phyloP scores from a whole-genome alignment of 2,888 invertebrate species.

The Sisyra terminalis region DNA sequence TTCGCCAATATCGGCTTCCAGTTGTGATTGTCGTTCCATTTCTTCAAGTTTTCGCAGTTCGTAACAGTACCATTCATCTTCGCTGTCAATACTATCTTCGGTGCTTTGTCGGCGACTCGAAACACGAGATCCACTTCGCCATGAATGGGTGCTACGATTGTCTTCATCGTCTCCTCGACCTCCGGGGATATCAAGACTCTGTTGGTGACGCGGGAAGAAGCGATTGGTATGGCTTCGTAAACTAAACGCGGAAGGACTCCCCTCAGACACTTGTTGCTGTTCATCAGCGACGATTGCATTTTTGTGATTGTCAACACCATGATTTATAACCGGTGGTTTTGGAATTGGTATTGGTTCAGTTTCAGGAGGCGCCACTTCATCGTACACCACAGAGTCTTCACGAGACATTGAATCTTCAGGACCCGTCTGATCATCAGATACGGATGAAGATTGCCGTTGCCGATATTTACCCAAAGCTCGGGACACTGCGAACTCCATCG shows the following conservation, averaged over 20 bases:
- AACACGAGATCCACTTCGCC: slow-evolving; percentile 69
- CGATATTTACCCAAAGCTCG: slow-evolving; percentile 66
- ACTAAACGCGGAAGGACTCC: slow-evolving; percentile 48
- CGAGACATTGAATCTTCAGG: slow-evolving; percentile 32
- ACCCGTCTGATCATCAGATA: slow-evolving; percentile 47
- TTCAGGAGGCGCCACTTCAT: slow-evolving; percentile 12
- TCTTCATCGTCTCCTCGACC: slow-evolving; percentile 61
- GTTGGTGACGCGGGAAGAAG: slow-evolving; percentile 51
- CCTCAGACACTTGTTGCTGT: slow-evolving; percentile 29
- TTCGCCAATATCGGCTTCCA: slow-evolving; percentile 44
- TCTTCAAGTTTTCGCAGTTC: slow-evolving; percentile 75
- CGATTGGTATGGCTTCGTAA: slow-evolving; percentile 38
- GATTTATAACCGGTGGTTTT: neutral
- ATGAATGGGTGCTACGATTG: slow-evolving; percentile 72
- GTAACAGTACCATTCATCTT: slow-evolving; percentile 88
- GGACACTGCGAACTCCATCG: slow-evolving; percentile 73
- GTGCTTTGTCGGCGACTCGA: slow-evolving; percentile 81
- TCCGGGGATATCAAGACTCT: slow-evolving; percentile 66
- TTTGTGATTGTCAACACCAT: slow-evolving; percentile 3
- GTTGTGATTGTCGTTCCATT: slow-evolving; percentile 57
- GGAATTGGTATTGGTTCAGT: slow-evolving; percentile 7
- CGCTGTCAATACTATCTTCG: slow-evolving; percentile 84
- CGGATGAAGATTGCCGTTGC: slow-evolving; percentile 50
- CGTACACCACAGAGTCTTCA: slow-evolving; percentile 14
- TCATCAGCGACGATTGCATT: slow-evolving; percentile 27